Evolutionary conservation across 2,888 invertebrate species (phyloP), one percentile per base, ranked within the genome.

Genomic region (Agonum fuliginosum): DNA sequence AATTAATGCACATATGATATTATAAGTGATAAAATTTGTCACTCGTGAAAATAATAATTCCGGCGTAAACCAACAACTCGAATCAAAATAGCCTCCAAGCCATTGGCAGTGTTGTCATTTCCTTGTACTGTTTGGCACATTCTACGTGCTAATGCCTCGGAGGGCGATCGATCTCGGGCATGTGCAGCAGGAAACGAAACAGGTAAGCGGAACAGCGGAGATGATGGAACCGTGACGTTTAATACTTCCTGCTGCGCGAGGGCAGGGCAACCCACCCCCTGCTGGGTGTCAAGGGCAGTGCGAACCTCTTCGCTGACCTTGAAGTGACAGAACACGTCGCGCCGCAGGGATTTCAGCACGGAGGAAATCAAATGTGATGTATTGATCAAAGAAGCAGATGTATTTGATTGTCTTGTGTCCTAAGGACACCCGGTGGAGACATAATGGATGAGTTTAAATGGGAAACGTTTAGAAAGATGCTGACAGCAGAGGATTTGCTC

Each of bases 181-280:
- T 62, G 58, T 62, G 30, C 58, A 30, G 58, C 58, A 54, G 58
- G 30, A 62, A 30, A 54, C 54, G 54, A 54, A 54, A 24, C 54
- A 54, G 27, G 54, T 24, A 54, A 24, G 54, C 54, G 27, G 54
- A 54, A 54, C 27, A 54, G 46, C 4, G 46, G 58, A 62, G 58
- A 62, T 30, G 58, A 27, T 30, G 58, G 54, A 54, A 54, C 54
- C 58, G 19, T 62, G 58, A 62, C 30, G 58, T 62, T 27, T 30
- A 54, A 27, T 62, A 30, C 58, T 62, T 62, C 58, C 58, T 62
- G 12, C 24, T 4, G 46, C 17, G 1, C 4, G 17, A 37, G n/a
- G 37, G 37, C n/a, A n/a, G 17, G 12, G 12, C 12, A 22, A 17
- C 5, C 3, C 14, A 54, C 8, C 30, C n/a, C 30, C 30, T 30